Conservation (phyloP, 2,888 invertebrate genomes). For the Nomada flava region DNA sequence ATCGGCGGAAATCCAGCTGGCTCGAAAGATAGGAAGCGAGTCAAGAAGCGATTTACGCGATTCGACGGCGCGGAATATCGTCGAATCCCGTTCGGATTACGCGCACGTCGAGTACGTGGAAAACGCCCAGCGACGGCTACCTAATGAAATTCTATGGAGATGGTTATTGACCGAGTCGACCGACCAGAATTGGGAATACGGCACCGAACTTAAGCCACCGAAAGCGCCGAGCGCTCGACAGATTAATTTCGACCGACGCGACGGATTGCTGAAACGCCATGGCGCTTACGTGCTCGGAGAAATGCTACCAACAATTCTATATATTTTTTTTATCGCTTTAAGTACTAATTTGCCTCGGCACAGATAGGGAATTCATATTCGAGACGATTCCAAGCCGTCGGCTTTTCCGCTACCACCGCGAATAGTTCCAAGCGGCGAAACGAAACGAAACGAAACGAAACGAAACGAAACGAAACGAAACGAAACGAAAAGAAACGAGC, state of each 20-base stretch:
- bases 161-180: slow-evolving; percentile 48
- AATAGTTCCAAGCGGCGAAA: slow-evolving; percentile 34
- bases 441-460: background rate
- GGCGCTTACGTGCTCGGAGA: background rate
- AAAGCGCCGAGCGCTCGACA: slow-evolving; percentile 2
- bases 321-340: slow-evolving; percentile 25
- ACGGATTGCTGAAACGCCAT: background rate
- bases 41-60: slow-evolving; percentile 50
- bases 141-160: slow-evolving; percentile 65
- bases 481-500: slow-evolving; percentile 10
- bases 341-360: background rate
- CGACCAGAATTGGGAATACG: slow-evolving; percentile 30
- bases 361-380: background rate
- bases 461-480: slow-evolving; percentile 2
- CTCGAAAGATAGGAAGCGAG: background rate
- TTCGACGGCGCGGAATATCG: slow-evolving; percentile 48
- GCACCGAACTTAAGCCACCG: slow-evolving; percentile 10
- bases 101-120: slow-evolving; percentile 45
- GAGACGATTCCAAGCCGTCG: slow-evolving; percentile 30
- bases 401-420: slow-evolving; percentile 2
- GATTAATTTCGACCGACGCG: background rate
- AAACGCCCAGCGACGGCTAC: slow-evolving; percentile 30
- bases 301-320: background rate
- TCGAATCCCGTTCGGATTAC: slow-evolving; percentile 56
- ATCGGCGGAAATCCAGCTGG: slow-evolving; percentile 26